Base-by-base conservation (phyloP, 2,113 vertebrate genomes). In the Takifugu flavidus region DNA sequence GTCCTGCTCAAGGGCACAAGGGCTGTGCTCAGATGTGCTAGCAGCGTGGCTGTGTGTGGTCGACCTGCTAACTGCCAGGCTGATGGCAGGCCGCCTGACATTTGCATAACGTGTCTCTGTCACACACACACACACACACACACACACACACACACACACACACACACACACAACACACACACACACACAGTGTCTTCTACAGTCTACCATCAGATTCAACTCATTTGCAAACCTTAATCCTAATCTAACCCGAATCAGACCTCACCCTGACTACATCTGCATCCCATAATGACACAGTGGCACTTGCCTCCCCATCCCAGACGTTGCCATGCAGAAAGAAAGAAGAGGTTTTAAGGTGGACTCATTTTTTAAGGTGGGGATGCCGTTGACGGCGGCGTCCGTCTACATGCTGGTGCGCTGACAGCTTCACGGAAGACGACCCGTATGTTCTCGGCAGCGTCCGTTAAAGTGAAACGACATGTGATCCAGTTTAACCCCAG, bases 21-120 rank as follows among this genome's bases (percentile, higher is more conserved):
- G 66, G 52, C 20, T 20, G 20, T 20, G 61, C 28, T 25, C 65
- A 39, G 29, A 8, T 49, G 14, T 20, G 14, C 34, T 39, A 10
- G 34, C 3, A 39, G 47, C 8, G 15, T 49, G 52, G 60, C 4
- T 8, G 58, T 65, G 69, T 70, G 70, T 34, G 73, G 58, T 76
- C 62, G 27, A 49, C 39, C 13, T 0, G 39, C 64, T 53, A 80
- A 80, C 74, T 4, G 74, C 50, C 59, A 56, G 47, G 25, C 53
- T 49, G 57, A 54, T 4, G 54, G 25, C 53, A 13, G 44, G 49
- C 34, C 54, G 51, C 49, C 27, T 5, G 15, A 51, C 43, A 81
- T 81, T 77, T 81, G 78, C 74, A 81, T 80, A 80, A 80, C 67
- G 44, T 64, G 42, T 47, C 4, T 47, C 13, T 47, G 8, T 47